phyloP scores from a whole-genome alignment of 2,113 vertebrate genomes.

The Myrmophylax atrothorax region DNA sequence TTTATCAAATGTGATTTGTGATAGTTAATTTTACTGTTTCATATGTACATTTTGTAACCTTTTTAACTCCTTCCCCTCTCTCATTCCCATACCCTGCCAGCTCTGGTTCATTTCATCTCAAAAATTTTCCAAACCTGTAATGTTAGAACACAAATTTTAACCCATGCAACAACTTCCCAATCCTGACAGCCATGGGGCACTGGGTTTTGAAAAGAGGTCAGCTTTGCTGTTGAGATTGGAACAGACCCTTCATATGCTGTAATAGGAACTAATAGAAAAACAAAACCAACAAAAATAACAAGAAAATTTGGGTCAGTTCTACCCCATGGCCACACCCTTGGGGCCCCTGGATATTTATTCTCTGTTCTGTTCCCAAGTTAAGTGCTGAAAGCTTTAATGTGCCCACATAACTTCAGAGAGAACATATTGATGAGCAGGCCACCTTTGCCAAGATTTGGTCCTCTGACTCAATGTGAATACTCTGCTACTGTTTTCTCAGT shows the following conservation, averaged over 20 bases:
- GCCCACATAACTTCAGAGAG: background rate
- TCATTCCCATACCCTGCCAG: background rate
- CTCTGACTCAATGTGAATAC: background rate
- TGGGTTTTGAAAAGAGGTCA: background rate
- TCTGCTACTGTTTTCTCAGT: background rate
- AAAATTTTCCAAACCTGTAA: background rate
- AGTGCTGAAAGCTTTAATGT: background rate
- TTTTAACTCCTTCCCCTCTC: background rate
- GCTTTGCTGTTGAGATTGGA: background rate
- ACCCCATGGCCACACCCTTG: background rate
- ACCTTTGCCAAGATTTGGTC: background rate
- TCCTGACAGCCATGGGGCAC: background rate
- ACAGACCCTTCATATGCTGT: background rate
- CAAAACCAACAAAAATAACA: background rate
- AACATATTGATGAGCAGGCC: background rate
- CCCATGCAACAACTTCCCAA: background rate
- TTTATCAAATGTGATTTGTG: slow-evolving; percentile 2
- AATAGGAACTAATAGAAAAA: slow-evolving; percentile 26
- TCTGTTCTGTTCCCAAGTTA: background rate
- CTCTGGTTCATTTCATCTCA: background rate
- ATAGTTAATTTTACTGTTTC: background rate
- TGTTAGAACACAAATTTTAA: background rate
- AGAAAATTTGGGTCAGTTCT: background rate
- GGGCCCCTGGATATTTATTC: background rate
- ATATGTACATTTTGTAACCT: background rate